Conservation (phyloP, 2,888 invertebrate genomes). For the Schizotus pectinicornis region DNA sequence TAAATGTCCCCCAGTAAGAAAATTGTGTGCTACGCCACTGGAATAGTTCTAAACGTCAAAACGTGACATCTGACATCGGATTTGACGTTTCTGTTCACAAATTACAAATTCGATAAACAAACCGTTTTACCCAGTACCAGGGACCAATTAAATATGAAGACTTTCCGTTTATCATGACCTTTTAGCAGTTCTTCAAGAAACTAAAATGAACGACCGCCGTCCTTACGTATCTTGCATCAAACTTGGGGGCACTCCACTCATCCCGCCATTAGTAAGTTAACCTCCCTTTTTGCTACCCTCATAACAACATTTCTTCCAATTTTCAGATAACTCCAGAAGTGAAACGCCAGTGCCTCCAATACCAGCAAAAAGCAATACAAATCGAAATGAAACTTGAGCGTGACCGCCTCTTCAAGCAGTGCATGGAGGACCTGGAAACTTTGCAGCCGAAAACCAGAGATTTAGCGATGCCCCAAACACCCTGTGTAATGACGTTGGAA, state of each 20-base stretch:
- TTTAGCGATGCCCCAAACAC: conserved; percentile 31
- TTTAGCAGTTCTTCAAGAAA: too few relatives aligned
- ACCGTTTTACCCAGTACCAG: too few relatives aligned
- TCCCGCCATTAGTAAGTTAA: conserved; percentile 75
- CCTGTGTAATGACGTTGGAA: conserved; percentile 35
- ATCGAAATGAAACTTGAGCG: conserved; percentile 65
- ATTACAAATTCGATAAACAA: too few relatives aligned
- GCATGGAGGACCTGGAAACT: conserved; percentile 40
- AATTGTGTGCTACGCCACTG: too few relatives aligned
- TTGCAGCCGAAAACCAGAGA: conserved; percentile 29
- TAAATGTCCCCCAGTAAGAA: too few relatives aligned
- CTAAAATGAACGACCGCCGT: conserved; percentile 27
- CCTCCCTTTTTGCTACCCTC: neutral
- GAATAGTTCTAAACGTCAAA: too few relatives aligned
- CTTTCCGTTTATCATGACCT: too few relatives aligned
- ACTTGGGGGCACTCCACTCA: conserved; percentile 74
- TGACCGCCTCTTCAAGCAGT: conserved; percentile 56
- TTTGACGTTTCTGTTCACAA: too few relatives aligned
- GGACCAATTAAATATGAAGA: too few relatives aligned
- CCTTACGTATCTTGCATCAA: conserved; percentile 74
- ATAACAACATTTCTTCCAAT: conserved; percentile 43
- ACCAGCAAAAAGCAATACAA: conserved; percentile 70
- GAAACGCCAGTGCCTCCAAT: conserved; percentile 69
- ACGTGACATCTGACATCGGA: too few relatives aligned
- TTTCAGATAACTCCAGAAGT: conserved; percentile 69